Conservation (phyloP, 2,113 vertebrate species). For the Dasyurus viverrinus region DNA sequence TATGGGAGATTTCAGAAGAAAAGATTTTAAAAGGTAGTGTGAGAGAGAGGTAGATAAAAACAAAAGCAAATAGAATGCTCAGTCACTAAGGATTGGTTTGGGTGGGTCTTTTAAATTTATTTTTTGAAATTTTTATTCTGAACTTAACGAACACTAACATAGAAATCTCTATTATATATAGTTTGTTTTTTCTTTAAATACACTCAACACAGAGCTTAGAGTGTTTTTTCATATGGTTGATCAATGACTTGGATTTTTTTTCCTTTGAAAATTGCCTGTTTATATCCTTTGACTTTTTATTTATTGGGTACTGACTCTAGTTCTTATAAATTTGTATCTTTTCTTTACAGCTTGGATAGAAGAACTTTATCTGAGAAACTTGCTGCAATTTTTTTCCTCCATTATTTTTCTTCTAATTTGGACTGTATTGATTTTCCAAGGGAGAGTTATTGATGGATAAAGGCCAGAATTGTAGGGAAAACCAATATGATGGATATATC, state of each 20-base stretch:
- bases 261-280: not conserved
- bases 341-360: not conserved
- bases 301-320: not conserved
- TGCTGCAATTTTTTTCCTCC: not conserved
- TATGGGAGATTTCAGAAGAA: no score
- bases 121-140: no score
- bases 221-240: not conserved
- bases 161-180: not conserved
- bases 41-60: no score
- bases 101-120: no score
- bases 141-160: no score
- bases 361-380: not conserved
- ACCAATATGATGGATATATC: not conserved
- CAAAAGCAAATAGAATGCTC: no score
- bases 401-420: not conserved
- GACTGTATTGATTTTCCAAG: not conserved
- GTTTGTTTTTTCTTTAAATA: not conserved
- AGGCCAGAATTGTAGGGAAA: not conserved
- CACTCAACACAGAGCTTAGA: not conserved
- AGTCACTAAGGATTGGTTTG: no score
- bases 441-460: not conserved
- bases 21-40: no score
- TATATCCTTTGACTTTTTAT: not conserved
- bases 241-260: not conserved
- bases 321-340: not conserved